Base-by-base conservation (phyloP, 2,113 vertebrate genomes). In the Sinocyclocheilus anophthalmus region DNA sequence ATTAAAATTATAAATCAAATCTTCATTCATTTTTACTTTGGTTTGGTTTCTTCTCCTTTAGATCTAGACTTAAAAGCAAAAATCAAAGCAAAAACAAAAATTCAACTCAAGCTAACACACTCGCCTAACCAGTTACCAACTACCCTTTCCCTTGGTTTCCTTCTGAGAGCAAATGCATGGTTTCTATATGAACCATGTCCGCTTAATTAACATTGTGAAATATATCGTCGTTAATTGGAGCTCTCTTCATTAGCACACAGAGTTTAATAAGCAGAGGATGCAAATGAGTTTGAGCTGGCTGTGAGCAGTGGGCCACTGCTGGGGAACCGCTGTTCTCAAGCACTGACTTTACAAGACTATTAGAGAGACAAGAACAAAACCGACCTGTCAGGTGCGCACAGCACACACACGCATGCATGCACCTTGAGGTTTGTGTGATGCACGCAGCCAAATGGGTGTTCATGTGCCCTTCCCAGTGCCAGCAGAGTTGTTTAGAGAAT, bases 231-330 rank as follows among this genome's bases (percentile, higher is more conserved):
- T 84, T 86, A 76, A 88, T 81, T 84, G 85, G 81, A 61, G 48
- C 48, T 42, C 50, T 84, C 70, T 84, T 86, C 85, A 84, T 86
- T 88, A 86, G 83, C 78, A 50, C 12, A 20, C 26, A 1, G 61
- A 85, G 79, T 37, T 80, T 87, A 89, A 85, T 87, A 87, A 85
- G 65, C 48, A 76, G 63, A 3, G 18, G 70, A 75, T 79, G 50
- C 3, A 69, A 85, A 87, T 85, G 72, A 85, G 84, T 81, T 73
- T 1, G 12, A 57, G 81, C 75, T 18, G 39, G 42, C 76, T 81
- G 83, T 72, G 67, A 18, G 7, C 85, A 18, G 80, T 26, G 26
- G 70, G 65, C 4, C 22, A 81, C 72, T 61, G 39, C 24, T 48
- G 76, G 53, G 76, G 69, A 69, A 61, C 67, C 11, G 67, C 77